Percentiles rank a stretch among this genome's conserved stretches.
These are phyloP conservation scores for Limnephilus marmoratus DNA, from an alignment of 2,888 invertebrate species.

Conservation along the genomic window DNA sequence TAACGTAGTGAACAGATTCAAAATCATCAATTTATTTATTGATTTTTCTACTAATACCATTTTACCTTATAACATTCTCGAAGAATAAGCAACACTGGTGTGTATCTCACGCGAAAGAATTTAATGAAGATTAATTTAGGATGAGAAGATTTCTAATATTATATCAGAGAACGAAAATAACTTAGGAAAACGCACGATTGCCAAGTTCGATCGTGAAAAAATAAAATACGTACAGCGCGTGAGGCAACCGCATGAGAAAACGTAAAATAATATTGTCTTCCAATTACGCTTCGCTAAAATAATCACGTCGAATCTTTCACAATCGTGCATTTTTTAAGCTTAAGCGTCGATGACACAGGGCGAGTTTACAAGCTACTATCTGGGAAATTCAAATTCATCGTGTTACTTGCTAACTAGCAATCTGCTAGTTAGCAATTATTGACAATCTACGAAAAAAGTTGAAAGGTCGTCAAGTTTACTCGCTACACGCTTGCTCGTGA, in stretches of 20 bases:
- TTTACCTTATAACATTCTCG: not conserved
- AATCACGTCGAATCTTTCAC: not conserved
- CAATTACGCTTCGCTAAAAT: not conserved
- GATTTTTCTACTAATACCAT: not conserved
- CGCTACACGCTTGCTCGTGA: too few relatives aligned
- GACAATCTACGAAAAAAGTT: too few relatives aligned
- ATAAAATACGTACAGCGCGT: not conserved
- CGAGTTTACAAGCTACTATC: too few relatives aligned
- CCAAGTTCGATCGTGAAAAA: conserved; percentile 45
- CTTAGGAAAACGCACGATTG: conserved; percentile 24
- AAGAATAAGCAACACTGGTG: not conserved
- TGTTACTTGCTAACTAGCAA: too few relatives aligned
- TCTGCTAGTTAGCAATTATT: too few relatives aligned
- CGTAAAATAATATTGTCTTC: not conserved
- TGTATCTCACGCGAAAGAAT: not conserved
- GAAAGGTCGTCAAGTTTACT: too few relatives aligned
- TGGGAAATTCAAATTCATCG: too few relatives aligned
- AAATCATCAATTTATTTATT: not conserved
- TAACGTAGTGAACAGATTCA: not conserved
- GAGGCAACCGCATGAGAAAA: not conserved
- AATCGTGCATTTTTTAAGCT: not conserved
- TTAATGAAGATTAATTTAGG: conserved; percentile 36
- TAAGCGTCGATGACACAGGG: too few relatives aligned
- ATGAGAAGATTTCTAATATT: conserved; percentile 12
- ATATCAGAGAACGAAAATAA: conserved; percentile 20